A percentile compares a stretch with the other conserved stretches of the same genome.
Conservation (phyloP, 37 sponge, comb jelly and placozoan species). For the Halisarca cf. caerulea region DNA sequence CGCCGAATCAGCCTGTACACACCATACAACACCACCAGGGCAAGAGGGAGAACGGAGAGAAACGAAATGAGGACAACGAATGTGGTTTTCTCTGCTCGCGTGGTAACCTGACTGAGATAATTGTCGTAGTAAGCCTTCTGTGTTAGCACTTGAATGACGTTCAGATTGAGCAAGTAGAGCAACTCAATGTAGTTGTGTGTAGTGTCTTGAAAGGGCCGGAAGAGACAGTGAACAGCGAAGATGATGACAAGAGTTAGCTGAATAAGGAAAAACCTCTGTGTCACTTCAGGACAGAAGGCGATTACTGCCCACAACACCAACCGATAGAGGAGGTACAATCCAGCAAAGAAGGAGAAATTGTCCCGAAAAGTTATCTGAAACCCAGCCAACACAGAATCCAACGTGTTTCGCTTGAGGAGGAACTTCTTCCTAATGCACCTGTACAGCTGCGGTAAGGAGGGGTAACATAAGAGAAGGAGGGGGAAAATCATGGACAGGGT, state of each 20-base stretch:
- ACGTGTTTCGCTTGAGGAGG: neutral
- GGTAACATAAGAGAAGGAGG: neutral
- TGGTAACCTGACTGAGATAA: neutral
- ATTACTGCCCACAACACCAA: neutral
- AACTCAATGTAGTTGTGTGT: neutral
- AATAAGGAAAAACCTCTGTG: neutral
- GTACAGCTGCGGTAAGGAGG: neutral
- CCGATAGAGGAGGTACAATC: neutral
- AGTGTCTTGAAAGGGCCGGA: neutral
- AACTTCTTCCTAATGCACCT: neutral
- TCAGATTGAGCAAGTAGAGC: slow-evolving; percentile 9
- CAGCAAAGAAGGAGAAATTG: neutral
- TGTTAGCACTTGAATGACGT: neutral
- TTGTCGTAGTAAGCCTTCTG: neutral
- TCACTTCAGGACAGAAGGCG: neutral
- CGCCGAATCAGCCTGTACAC: neutral
- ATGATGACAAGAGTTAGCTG: neutral
- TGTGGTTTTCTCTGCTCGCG: neutral
- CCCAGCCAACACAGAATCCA: neutral
- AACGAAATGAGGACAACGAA: neutral
- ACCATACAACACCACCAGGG: neutral
- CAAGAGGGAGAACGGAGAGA: neutral
- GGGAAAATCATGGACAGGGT: neutral
- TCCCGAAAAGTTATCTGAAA: neutral
- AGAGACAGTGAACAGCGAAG: neutral